Base-by-base conservation (phyloP, 2,113 vertebrate genomes). In the Strix aluco region DNA sequence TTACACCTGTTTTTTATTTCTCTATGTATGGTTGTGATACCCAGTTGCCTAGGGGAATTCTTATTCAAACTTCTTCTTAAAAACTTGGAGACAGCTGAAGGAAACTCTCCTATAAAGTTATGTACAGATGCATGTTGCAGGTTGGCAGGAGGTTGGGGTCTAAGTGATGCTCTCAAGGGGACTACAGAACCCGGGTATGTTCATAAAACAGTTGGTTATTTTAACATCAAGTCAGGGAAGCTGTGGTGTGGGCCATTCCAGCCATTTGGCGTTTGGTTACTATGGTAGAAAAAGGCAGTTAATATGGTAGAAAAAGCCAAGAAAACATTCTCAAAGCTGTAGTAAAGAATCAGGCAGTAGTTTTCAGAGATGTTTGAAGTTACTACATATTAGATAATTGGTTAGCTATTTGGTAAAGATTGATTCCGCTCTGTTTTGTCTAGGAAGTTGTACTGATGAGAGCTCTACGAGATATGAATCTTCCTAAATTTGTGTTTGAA, bases 391-490 rank as follows among this genome's bases (percentile, higher is more conserved):
- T 81, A 79, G 26, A 23, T 59, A 69, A 40, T 61, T 38, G 38
- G 2, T 91, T 72, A 69, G 23, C 44, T 88, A 0, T 72, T 81
- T 90, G 67, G 18, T 90, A 59, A 83, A 47, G 52, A 42, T 38
- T 83, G 36, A 69, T 89, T 90, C 67, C 88, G 17, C 77, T 94
- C 0, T 46, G 29, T 73, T 44, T 80, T 86, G 22, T 38, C 38
- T 97, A 99, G 99, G 99, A 99, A 30, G 98, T 99, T 86, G 99
- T 99, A 44, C 94, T 99, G 93, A 99, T 99, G 99, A 97, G 99
- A 82, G 99, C 99, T 16, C 98, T 99, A 54, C 98, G 99, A 83
- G 99, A 99, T 96, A 99, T 99, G 99, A 99, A 99, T 94, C 98
- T 99, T 71, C 99, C 99, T 85, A 99, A 99, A 96, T 99, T 99